Evolutionary conservation across 2,888 invertebrate species (phyloP).

Genomic region (Psylliodes chrysocephalus): DNA sequence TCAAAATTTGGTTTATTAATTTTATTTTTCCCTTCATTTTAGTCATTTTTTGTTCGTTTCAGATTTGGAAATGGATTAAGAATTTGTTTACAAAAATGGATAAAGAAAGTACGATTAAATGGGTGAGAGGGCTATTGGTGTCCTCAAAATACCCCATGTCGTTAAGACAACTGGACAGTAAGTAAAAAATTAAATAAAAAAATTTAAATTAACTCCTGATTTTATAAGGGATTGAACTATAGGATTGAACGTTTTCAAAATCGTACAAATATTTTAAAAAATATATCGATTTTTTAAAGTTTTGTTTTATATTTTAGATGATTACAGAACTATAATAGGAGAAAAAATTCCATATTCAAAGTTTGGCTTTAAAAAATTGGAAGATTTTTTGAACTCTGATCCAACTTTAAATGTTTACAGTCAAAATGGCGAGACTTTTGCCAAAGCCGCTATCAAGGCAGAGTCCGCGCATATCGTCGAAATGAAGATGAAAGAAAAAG

Average conservation of each 20-base stretch:
- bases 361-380: slow-evolving; percentile 70
- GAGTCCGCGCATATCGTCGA: slow-evolving; percentile 71
- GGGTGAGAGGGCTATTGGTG: slow-evolving; percentile 53
- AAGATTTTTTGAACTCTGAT: slow-evolving; percentile 70
- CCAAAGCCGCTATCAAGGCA: slow-evolving; percentile 69
- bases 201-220: too few relatives aligned
- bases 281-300: too few relatives aligned
- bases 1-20: too few relatives aligned
- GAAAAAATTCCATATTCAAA: slow-evolving; percentile 71
- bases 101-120: slow-evolving; percentile 47
- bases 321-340: slow-evolving; percentile 73
- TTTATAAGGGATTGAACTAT: too few relatives aligned
- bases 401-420: slow-evolving; percentile 67
- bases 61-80: not conserved
- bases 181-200: slow-evolving; percentile 40
- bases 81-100: slow-evolving; percentile 32
- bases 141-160: slow-evolving; percentile 54
- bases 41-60: too few relatives aligned
- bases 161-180: slow-evolving; percentile 53
- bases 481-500: slow-evolving; percentile 50
- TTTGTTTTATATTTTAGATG: slow-evolving; percentile 62
- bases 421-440: slow-evolving; percentile 67
- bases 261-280: too few relatives aligned
- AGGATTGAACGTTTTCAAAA: too few relatives aligned
- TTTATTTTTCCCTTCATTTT: too few relatives aligned